These are phyloP conservation scores for Rhopilema esculentum DNA, from an alignment of 30 jellyfish, hydroid and myxozoan genomes.

Conservation along the genomic window DNA sequence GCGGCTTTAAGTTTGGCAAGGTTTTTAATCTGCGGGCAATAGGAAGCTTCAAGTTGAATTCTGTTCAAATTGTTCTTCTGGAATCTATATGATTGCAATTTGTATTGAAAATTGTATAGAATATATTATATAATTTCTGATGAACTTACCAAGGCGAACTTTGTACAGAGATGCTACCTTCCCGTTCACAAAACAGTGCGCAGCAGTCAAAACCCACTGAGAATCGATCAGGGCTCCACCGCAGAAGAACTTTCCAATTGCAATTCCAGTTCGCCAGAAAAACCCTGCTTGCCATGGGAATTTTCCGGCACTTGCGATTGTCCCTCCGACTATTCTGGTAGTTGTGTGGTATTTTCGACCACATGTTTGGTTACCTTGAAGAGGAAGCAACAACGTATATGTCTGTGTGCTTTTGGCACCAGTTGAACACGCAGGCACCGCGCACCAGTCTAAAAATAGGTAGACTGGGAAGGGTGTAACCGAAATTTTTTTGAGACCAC, in stretches of 20 bases:
- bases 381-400: not conserved
- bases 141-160: constrained; percentile 64
- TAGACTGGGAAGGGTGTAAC: no score
- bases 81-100: no score
- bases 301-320: constrained; percentile 61
- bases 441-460: no score
- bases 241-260: constrained; percentile 81
- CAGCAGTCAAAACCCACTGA: constrained; percentile 79
- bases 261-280: constrained; percentile 82
- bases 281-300: constrained; percentile 95
- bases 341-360: constrained; percentile 46
- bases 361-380: constrained; percentile 34
- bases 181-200: constrained; percentile 91
- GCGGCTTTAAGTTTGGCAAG: no score
- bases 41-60: no score
- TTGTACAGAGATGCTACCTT: constrained; percentile 46
- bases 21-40: no score
- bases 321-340: constrained; percentile 91
- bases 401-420: constrained; percentile 3
- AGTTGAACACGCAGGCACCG: not conserved
- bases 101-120: no score
- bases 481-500: no score
- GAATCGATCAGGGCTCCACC: constrained; percentile 83
- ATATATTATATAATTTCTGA: no score
- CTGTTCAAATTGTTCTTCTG: no score